Percentiles rank a stretch among this genome's conserved stretches.
phyloP scores from a whole-genome alignment of 2,797 vertebrate genomes.

The Hemitrygon akajei region DNA sequence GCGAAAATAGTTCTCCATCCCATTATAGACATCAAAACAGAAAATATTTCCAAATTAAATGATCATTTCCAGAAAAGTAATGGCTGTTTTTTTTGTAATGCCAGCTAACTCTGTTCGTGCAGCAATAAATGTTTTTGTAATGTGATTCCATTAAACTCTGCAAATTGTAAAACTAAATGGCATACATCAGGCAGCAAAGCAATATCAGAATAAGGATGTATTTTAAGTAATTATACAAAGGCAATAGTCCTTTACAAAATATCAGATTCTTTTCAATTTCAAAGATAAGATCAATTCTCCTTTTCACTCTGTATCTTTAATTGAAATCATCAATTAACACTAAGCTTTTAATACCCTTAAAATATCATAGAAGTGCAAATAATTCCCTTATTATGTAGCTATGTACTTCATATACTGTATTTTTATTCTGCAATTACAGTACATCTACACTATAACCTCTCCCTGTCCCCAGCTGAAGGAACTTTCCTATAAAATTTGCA shows the following conservation, averaged over 20 bases:
- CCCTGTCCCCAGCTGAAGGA: not conserved
- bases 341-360: not conserved
- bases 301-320: not conserved
- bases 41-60: conserved; percentile 8
- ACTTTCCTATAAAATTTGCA: not conserved
- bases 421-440: not conserved
- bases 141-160: conserved; percentile 13
- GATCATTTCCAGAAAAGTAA: not conserved
- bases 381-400: not conserved
- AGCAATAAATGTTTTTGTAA: not conserved
- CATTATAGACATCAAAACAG: not conserved
- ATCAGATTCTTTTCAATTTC: not conserved
- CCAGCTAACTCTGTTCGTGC: not conserved
- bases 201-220: not conserved
- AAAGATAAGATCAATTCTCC: not conserved
- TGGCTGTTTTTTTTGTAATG: not conserved
- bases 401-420: not conserved
- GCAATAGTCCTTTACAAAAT: not conserved
- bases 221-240: conserved; percentile 13
- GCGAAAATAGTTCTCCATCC: not conserved
- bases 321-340: not conserved
- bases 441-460: not conserved
- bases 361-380: not conserved
- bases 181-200: not conserved
- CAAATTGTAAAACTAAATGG: not conserved